Percentiles rank a stretch among this genome's conserved stretches.
Conservation (phyloP, 1,140 invertebrate genomes). For the Ridgeia piscesae region DNA sequence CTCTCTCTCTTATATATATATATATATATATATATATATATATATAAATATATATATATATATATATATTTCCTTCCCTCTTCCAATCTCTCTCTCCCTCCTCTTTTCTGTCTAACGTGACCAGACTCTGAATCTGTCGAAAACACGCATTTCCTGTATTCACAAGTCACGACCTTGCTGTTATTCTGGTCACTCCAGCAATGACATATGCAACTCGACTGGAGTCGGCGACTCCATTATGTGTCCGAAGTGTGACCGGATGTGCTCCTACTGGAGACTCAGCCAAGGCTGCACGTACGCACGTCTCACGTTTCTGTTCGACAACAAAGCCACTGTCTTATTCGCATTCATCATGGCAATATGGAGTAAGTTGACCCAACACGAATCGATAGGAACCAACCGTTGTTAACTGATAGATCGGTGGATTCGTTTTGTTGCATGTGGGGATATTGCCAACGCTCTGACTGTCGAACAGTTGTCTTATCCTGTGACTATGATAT, state of each 20-base stretch:
- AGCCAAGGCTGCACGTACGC: constrained; percentile 86
- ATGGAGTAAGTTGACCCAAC: constrained; percentile 48
- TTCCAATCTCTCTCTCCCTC: no score
- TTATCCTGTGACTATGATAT: no score
- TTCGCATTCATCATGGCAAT: constrained; percentile 98
- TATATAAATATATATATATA: no score
- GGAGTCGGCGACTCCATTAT: constrained; percentile 34
- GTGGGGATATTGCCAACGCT: no score
- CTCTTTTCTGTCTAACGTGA: no score
- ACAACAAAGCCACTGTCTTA: constrained; percentile 94
- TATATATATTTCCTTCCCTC: background rate
- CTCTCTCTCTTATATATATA: background rate
- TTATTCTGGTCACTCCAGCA: background rate
- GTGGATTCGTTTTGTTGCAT: no score
- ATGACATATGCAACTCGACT: constrained; percentile 24
- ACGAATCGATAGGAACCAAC: constrained; percentile 4
- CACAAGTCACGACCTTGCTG: no score
- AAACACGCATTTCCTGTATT: no score
- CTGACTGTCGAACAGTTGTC: no score
- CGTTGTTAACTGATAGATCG: background rate
- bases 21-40: no score
- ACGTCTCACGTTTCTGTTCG: constrained; percentile 89
- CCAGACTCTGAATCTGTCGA: no score
- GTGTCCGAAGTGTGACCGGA: constrained; percentile 56
- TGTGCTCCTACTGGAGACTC: constrained; percentile 80